phyloP scores from a whole-genome alignment of 2,797 vertebrate genomes.

The Gymnopithys bicolor region DNA sequence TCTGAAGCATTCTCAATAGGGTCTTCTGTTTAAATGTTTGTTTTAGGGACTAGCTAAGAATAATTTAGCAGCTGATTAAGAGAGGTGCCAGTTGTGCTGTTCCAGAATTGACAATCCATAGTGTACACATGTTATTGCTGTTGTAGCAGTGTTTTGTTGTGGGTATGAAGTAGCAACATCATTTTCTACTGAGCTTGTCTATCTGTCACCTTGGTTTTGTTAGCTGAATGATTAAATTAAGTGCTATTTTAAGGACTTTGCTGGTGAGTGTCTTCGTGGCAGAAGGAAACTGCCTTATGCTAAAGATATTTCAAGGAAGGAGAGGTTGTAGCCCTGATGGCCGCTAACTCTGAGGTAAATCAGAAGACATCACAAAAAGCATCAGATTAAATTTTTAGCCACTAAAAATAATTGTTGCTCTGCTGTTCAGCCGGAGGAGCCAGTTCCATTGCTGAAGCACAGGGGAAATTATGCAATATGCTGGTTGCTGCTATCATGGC shows the following conservation, averaged over 20 bases:
- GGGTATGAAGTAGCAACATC: constrained; percentile 14
- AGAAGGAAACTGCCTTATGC: background rate
- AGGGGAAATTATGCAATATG: background rate
- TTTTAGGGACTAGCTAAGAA: constrained; percentile 13
- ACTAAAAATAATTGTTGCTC: constrained; percentile 14
- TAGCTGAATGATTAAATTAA: constrained; percentile 37
- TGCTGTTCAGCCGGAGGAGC: background rate
- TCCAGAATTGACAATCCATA: constrained; percentile 25
- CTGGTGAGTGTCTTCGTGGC: constrained; percentile 31
- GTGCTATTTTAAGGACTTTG: constrained; percentile 25
- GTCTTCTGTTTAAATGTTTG: background rate
- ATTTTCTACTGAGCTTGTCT: constrained; percentile 8
- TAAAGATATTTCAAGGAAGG: background rate
- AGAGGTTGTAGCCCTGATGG: background rate
- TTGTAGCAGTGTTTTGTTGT: background rate
- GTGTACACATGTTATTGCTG: background rate
- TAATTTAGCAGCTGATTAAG: constrained; percentile 10
- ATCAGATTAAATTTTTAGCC: background rate
- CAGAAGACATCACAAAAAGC: background rate
- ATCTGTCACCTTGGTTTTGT: constrained; percentile 48
- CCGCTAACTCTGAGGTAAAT: background rate
- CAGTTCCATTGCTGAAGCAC: background rate
- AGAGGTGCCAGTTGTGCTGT: background rate
- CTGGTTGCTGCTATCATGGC: background rate
- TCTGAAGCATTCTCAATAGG: background rate